phyloP scores from a whole-genome alignment of 2,797 vertebrate genomes.

The Acanthurus lineatus region DNA sequence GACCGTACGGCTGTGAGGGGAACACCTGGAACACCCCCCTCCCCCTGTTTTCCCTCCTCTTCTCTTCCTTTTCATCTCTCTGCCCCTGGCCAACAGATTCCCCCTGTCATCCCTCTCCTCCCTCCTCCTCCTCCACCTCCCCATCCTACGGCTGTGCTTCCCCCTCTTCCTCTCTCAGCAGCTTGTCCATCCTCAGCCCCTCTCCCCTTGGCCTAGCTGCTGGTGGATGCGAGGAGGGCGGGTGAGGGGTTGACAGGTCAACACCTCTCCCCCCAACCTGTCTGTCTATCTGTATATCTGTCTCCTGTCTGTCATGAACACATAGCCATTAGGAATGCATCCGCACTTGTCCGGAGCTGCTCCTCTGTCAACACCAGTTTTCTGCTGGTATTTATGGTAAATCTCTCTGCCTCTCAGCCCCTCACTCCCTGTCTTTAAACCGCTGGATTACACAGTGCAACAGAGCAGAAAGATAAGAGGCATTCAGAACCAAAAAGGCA shows the following conservation, averaged over 20 bases:
- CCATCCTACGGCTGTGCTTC: conserved; percentile 60
- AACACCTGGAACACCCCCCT: conserved; percentile 79
- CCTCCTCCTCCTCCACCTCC: conserved; percentile 54
- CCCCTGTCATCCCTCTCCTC: conserved; percentile 74
- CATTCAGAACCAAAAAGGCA: conserved; percentile 40
- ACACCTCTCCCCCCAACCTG: conserved; percentile 48
- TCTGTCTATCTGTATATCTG: conserved; percentile 53
- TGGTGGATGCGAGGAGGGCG: conserved; percentile 44
- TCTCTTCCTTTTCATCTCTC: conserved; percentile 64
- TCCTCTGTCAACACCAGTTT: conserved; percentile 78
- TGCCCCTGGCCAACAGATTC: conserved; percentile 75
- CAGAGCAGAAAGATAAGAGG: conserved; percentile 72
- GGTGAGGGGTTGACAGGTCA: conserved; percentile 54
- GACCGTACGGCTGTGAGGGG: conserved; percentile 61
- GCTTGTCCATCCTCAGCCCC: conserved; percentile 74
- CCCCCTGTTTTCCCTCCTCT: conserved; percentile 17
- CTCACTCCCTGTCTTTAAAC: conserved; percentile 39
- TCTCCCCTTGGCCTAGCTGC: conserved; percentile 41
- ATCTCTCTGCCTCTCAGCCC: conserved; percentile 32
- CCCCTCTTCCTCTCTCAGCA: conserved; percentile 76
- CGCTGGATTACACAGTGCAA: conserved; percentile 51
- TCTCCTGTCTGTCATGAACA: conserved; percentile 66
- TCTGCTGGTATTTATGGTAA: conserved; percentile 69
- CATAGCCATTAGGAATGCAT: conserved; percentile 76
- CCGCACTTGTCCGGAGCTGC: conserved; percentile 76